phyloP scores from a whole-genome alignment of 2,113 vertebrate genomes.

The Corythornis vintsioides region DNA sequence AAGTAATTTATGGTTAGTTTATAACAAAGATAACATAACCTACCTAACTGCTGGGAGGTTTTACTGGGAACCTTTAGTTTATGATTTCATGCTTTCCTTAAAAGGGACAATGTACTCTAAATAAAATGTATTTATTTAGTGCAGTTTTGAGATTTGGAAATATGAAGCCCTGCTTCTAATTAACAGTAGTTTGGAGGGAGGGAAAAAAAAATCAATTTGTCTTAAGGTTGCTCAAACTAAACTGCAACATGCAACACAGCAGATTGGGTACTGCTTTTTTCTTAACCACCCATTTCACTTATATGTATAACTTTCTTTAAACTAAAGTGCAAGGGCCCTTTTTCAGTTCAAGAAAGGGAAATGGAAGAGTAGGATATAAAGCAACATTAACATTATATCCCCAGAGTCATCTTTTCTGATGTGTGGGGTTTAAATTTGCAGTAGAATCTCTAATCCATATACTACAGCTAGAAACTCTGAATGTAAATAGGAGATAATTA shows the following conservation, averaged over 20 bases:
- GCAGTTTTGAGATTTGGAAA: not conserved
- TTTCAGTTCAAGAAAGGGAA: not conserved
- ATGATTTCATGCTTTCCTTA: not conserved
- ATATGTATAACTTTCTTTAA: too few relatives aligned
- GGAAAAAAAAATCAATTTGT: not conserved
- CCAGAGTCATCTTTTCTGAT: not conserved
- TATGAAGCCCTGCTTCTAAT: not conserved
- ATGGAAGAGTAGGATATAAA: not conserved
- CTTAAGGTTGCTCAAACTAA: not conserved
- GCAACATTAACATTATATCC: not conserved
- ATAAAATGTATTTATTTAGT: not conserved
- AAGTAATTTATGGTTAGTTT: not conserved
- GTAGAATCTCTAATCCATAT: not conserved
- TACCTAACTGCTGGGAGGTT: not conserved
- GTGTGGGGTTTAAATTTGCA: not conserved
- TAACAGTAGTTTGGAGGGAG: not conserved
- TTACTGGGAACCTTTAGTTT: not conserved
- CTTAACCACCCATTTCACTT: accelerated
- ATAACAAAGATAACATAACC: not conserved
- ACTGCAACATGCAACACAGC: not conserved
- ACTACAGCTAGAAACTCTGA: not conserved
- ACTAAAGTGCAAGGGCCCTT: not conserved
- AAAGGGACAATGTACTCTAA: not conserved
- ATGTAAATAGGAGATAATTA: not conserved
- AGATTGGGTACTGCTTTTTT: not conserved